phyloP scores from a whole-genome alignment of 2,888 invertebrate genomes.

The Sesia apiformis region DNA sequence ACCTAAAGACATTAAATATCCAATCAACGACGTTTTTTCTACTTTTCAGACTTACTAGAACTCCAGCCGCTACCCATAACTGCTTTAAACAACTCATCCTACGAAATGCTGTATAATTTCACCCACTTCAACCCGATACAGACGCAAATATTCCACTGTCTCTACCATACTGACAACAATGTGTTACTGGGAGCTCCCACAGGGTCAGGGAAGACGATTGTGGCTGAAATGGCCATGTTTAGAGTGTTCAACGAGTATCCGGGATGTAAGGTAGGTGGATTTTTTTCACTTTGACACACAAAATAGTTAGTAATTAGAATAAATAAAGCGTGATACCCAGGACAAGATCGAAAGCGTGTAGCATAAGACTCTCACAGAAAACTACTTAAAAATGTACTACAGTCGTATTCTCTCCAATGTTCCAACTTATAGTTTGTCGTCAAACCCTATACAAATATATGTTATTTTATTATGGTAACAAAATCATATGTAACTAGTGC shows the following conservation, averaged over 20 bases:
- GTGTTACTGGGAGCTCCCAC: constrained; percentile 96
- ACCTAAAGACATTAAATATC: too few relatives aligned
- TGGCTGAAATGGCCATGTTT: constrained; percentile 98
- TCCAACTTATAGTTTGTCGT: too few relatives aligned
- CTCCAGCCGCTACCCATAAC: constrained; percentile 91
- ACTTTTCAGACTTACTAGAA: constrained; percentile 83
- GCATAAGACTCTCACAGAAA: too few relatives aligned
- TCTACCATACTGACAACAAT: constrained; percentile 96
- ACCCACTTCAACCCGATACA: constrained; percentile 99
- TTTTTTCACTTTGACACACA: too few relatives aligned
- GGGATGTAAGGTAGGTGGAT: constrained; percentile 77
- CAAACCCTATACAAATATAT: too few relatives aligned
- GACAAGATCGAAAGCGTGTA: not conserved
- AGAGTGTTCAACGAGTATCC: constrained; percentile 89
- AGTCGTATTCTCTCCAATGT: too few relatives aligned
- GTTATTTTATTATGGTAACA: too few relatives aligned
- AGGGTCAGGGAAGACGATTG: constrained; percentile 98
- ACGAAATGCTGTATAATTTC: constrained; percentile 90
- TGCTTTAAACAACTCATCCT: constrained; percentile 84
- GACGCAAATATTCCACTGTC: constrained; percentile 96
- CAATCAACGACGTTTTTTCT: not conserved
- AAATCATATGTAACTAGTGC: too few relatives aligned
- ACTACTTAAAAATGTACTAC: too few relatives aligned
- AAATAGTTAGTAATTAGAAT: not conserved
- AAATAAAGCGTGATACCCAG: not conserved